These are phyloP conservation scores for Ranitomeya imitator DNA, from an alignment of 2,113 vertebrate genomes.

Conservation along the genomic window DNA sequence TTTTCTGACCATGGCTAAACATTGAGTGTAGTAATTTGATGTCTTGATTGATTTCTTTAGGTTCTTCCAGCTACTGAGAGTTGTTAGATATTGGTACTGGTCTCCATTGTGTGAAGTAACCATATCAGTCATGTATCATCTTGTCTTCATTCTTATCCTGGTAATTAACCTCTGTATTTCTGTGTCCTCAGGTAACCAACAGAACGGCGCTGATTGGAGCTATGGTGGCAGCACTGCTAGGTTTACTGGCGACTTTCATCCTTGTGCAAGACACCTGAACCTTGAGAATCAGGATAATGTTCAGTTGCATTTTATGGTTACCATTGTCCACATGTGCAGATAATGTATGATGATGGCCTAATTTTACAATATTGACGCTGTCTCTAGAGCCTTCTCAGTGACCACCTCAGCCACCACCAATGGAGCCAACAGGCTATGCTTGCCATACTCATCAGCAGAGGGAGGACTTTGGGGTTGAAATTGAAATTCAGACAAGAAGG, in stretches of 20 bases:
- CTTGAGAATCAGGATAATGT: not conserved
- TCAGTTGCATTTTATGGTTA: not conserved
- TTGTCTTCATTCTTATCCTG: not conserved
- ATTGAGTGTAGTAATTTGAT: too few relatives aligned
- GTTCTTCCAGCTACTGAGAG: too few relatives aligned
- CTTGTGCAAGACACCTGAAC: constrained; percentile 62
- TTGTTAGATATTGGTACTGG: too few relatives aligned
- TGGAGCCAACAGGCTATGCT: not conserved
- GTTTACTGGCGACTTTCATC: constrained; percentile 74
- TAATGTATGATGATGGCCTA: not conserved
- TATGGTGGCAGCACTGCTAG: constrained; percentile 73
- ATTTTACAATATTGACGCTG: not conserved
- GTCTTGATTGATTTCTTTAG: too few relatives aligned
- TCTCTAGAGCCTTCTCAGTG: not conserved
- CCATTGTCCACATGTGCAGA: not conserved
- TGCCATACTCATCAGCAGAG: not conserved
- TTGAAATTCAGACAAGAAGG: not conserved
- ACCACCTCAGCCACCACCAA: not conserved
- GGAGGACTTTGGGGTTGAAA: not conserved
- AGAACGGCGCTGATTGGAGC: constrained; percentile 77
- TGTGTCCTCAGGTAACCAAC: constrained; percentile 69
- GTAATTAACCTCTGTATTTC: constrained; percentile 6
- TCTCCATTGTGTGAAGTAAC: not conserved
- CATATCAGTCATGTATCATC: not conserved
- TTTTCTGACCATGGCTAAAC: too few relatives aligned